phyloP scores from a whole-genome alignment of 2,888 invertebrate species.

The Drosophila koepferae region DNA sequence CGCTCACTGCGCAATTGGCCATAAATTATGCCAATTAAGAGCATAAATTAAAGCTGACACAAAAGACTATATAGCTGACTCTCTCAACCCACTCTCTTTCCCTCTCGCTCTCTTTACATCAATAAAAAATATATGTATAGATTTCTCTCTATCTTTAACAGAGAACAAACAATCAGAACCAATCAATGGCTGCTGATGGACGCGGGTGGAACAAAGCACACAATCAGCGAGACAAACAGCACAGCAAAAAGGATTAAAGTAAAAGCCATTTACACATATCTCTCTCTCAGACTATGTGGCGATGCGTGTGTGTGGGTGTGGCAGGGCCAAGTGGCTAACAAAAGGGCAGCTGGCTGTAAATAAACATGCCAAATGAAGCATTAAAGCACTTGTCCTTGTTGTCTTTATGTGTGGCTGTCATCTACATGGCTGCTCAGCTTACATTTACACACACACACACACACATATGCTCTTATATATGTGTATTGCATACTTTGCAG shows the following conservation, averaged over 20 bases:
- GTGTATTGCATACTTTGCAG: constrained; percentile 49
- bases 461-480: neutral
- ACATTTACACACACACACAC: constrained; percentile 53
- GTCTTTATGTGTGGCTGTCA: constrained; percentile 43
- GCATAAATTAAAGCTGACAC: constrained; percentile 64
- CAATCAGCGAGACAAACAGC: constrained; percentile 64
- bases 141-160: constrained; percentile 8
- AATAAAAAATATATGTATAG: neutral
- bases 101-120: neutral
- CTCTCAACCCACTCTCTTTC: neutral
- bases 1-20: constrained; percentile 34
- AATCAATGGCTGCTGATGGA: constrained; percentile 71
- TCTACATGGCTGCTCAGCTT: constrained; percentile 50
- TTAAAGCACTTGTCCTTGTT: constrained; percentile 80
- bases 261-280: constrained; percentile 69
- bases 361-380: constrained; percentile 83
- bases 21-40: constrained; percentile 78
- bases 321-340: constrained; percentile 75
- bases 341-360: constrained; percentile 74
- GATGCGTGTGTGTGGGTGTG: constrained; percentile 22
- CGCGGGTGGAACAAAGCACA: constrained; percentile 58
- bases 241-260: constrained; percentile 81
- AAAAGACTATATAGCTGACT: constrained; percentile 27
- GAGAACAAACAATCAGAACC: constrained; percentile 69
- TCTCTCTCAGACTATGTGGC: constrained; percentile 3